Conservation (phyloP, 2,888 invertebrate species). For the Apocheima hispidaria region DNA sequence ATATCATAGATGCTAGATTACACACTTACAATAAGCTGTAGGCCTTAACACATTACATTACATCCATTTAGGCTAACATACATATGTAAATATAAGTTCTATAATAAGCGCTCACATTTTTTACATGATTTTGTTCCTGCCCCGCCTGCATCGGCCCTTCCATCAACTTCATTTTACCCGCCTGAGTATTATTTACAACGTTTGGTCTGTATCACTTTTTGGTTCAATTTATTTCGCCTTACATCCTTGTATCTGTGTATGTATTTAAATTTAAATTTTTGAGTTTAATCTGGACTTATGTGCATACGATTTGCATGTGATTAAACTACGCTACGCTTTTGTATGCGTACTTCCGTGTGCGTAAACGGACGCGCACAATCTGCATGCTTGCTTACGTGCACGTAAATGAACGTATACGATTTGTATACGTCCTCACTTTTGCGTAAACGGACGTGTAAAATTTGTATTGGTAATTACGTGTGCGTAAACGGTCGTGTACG, state of each 20-base stretch:
- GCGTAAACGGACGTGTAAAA: background rate
- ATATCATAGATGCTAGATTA: slow-evolving; percentile 40
- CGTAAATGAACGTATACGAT: background rate
- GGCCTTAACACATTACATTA: slow-evolving; percentile 33
- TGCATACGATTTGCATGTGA: slow-evolving; percentile 13
- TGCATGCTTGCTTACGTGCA: background rate
- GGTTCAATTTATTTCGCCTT: slow-evolving; percentile 46
- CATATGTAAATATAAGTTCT: slow-evolving; percentile 55
- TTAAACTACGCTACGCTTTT: slow-evolving; percentile 7
- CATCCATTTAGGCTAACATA: slow-evolving; percentile 36
- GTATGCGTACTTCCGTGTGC: slow-evolving; percentile 12
- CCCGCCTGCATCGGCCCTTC: slow-evolving; percentile 66
- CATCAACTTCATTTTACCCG: slow-evolving; percentile 62
- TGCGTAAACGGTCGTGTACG: too few relatives aligned
- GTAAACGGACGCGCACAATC: background rate
- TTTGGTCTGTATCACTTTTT: slow-evolving; percentile 80
- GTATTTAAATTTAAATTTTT: slow-evolving; percentile 30
- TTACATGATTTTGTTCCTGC: slow-evolving; percentile 77
- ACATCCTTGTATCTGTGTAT: slow-evolving; percentile 42
- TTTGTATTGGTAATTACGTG: background rate
- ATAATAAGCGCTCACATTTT: slow-evolving; percentile 73
- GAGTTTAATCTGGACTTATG: slow-evolving; percentile 8
- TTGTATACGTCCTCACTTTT: background rate
- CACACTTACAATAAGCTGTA: slow-evolving; percentile 36
- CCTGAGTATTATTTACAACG: slow-evolving; percentile 69